Base-by-base conservation (phyloP, 2,888 invertebrate species). In the Mimumesa dahlbomi region DNA sequence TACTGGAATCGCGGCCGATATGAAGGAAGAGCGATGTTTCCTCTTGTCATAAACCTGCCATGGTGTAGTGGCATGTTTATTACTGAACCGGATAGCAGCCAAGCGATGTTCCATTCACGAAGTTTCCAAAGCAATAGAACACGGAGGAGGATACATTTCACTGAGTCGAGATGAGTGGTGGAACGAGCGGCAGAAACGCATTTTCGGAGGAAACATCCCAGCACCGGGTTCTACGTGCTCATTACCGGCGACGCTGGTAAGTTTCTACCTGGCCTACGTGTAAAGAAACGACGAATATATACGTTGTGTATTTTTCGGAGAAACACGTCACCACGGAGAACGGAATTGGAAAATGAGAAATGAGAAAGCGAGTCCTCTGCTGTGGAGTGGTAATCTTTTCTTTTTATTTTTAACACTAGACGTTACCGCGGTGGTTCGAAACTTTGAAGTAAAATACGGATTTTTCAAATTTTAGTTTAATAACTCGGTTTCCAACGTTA, bases 31-130 rank as follows among this genome's bases (percentile, higher is more conserved):
- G 16, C 36, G 31, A 71, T 71, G 56, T 59, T 61, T 52, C 72
- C 65, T 36, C 42, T 19, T 62, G 58, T 73, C 72, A 69, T 76
- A 75, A 76, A 76, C 58, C 76, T 73, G 75, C 66, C 75, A 69
- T 36, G 48, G 29, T 36, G 31, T 21, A 11, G 48, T 54, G 75
- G 63, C 73, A 75, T 67, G 75, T 76, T 76, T 76, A 76, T 75
- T 62, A 66, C 66, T 54, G 31, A 7, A 38, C 6, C 7, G 53
- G 49, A 34, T 48, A 70, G 25, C 62, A 40, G 34, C 16, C 13
- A 34, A 36, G 53, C 43, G 49, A 43, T 50, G 38, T 14, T 34
- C 58, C 43, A 62, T 53, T 64, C 50, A 22, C 53, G 34, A 61
- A 65, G 52, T 73, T 73, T 54, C 46, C 48, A 16, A 73, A 73